Conservation (phyloP, 2,888 invertebrate genomes). For the Macaria notata region DNA sequence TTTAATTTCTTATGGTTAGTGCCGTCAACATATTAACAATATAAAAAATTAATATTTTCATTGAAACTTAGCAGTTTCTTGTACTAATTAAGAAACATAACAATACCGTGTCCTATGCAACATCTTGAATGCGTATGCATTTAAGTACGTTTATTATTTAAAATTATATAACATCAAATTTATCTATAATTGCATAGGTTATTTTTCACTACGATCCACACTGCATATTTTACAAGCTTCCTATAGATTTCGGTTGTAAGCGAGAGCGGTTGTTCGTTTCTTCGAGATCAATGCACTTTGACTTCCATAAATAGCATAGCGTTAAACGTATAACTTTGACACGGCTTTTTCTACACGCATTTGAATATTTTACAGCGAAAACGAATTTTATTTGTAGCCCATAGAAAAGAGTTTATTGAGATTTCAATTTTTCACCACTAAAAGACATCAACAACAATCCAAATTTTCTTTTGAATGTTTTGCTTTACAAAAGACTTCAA, state of each 20-base stretch:
- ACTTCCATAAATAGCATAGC: conserved; percentile 55
- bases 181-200: no score
- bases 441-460: no score
- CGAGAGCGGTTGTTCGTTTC: conserved; percentile 1
- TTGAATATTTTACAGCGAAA: no score
- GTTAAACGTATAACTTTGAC: conserved; percentile 21
- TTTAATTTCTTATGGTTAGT: no score
- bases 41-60: no score
- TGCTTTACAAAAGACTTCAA: conserved; percentile 23
- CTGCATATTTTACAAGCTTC: conserved; percentile 4
- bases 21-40: no score
- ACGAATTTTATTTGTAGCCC: conserved; percentile 17
- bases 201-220: conserved; percentile 2
- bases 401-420: conserved; percentile 24
- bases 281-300: conserved; percentile 63
- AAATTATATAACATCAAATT: no score
- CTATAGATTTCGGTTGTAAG: not conserved
- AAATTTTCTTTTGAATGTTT: not conserved
- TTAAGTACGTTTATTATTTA: no score
- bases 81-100: no score
- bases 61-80: no score
- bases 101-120: no score
- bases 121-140: no score
- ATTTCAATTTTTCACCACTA: not conserved
- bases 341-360: conserved; percentile 21